Evolutionary conservation across 2,113 vertebrate genomes (phyloP).

Genomic region (Clarias batrachus): DNA sequence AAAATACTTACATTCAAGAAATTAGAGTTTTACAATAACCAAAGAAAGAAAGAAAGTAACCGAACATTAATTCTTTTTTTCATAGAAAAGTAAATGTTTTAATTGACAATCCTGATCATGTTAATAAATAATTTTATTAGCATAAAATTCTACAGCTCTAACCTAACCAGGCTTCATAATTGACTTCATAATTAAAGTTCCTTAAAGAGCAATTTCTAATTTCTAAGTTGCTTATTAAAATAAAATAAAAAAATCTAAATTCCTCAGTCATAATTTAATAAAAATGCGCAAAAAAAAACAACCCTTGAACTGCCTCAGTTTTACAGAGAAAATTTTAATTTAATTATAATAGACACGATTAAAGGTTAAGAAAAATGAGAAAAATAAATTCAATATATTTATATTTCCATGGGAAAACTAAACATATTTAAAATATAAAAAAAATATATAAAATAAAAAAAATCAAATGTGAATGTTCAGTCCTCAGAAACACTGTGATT

Average conservation of each 20-base stretch:
- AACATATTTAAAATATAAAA: neutral
- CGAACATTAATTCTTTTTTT: too few relatives aligned
- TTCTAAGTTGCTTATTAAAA: neutral
- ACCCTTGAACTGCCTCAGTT: neutral
- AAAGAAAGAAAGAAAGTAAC: too few relatives aligned
- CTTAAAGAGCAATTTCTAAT: neutral
- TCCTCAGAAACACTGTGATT: neutral
- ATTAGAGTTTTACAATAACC: neutral
- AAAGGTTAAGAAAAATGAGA: neutral
- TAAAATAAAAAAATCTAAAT: neutral
- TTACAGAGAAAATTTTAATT: neutral
- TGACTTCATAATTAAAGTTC: too few relatives aligned
- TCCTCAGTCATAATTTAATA: neutral
- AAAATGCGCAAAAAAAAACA: neutral
- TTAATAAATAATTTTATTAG: neutral
- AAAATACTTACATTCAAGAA: neutral
- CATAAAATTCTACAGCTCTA: neutral
- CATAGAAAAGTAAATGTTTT: too few relatives aligned
- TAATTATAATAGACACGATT: too few relatives aligned
- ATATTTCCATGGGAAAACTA: too few relatives aligned
- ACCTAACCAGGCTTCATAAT: too few relatives aligned
- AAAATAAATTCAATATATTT: too few relatives aligned
- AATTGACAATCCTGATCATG: too few relatives aligned
- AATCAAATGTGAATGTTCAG: neutral
- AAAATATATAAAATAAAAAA: neutral